phyloP scores from a whole-genome alignment of 1,140 invertebrate genomes.

The Caerostris extrusa region DNA sequence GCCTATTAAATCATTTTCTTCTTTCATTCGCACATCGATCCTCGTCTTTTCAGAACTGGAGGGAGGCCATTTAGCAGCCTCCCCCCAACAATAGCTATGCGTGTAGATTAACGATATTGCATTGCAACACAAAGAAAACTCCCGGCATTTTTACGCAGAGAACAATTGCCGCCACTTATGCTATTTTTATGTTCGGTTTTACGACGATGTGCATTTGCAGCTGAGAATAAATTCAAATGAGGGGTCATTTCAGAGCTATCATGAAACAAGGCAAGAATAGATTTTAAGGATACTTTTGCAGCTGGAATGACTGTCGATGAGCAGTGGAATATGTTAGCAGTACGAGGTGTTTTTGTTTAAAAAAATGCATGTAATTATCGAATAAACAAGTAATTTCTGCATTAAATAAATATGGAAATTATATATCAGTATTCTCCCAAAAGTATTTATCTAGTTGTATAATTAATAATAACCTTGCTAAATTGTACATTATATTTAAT shows the following conservation, averaged over 20 bases:
- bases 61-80: conserved; percentile 32
- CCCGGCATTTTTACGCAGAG: not conserved
- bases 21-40: conserved; percentile 30
- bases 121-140: conserved; percentile 11
- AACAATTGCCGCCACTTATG: conserved; percentile 2
- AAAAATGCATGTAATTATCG: no score
- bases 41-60: conserved; percentile 18
- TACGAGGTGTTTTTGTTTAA: no score
- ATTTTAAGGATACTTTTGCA: not conserved
- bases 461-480: no score
- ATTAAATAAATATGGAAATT: no score
- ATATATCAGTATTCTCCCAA: no score
- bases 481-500: no score
- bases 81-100: not conserved
- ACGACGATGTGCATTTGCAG: not conserved
- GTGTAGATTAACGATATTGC: conserved; percentile 33
- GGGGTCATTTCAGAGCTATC: not conserved
- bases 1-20: conserved; percentile 55
- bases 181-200: conserved; percentile 25
- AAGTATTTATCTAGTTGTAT: no score
- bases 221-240: conserved; percentile 14
- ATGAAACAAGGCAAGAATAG: not conserved
- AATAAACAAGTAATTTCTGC: no score
- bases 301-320: not conserved
- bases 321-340: not conserved